Evolutionary conservation across 2,888 invertebrate species (phyloP).

Genomic region (Odontocerum albicorne): DNA sequence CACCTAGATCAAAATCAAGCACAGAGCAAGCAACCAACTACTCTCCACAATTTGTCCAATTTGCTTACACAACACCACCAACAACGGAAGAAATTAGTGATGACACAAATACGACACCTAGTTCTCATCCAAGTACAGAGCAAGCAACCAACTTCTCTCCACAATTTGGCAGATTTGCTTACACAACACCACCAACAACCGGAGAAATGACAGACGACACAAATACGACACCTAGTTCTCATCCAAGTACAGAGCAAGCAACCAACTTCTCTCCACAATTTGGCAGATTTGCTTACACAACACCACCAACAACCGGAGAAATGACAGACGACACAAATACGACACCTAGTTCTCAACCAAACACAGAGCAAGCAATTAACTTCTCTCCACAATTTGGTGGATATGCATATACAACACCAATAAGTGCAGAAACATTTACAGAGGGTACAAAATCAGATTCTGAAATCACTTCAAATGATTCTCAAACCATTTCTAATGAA

Average conservation of each 20-base stretch:
- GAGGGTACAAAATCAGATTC: too few relatives aligned
- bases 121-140: background rate
- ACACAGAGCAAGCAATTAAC: conserved; percentile 1
- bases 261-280: background rate
- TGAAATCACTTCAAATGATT: background rate
- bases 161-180: background rate
- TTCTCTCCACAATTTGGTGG: background rate
- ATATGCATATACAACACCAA: conserved; percentile 1
- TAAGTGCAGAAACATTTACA: background rate
- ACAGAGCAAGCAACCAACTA: conserved; percentile 19
- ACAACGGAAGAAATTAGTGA: too few relatives aligned
- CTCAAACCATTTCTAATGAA: too few relatives aligned
- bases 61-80: too few relatives aligned
- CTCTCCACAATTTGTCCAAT: background rate
- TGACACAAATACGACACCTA: conserved; percentile 5
- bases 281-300: too few relatives aligned
- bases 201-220: too few relatives aligned
- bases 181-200: too few relatives aligned
- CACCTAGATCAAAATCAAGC: conserved; percentile 40
- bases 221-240: background rate
- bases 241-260: background rate
- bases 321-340: background rate
- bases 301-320: background rate
- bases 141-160: background rate
- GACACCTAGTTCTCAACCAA: background rate